Percentiles rank a stretch among this genome's conserved stretches.
These are phyloP conservation scores for Semnopithecus entellus DNA, from an alignment of 2,113 vertebrate species.

Conservation along the genomic window DNA sequence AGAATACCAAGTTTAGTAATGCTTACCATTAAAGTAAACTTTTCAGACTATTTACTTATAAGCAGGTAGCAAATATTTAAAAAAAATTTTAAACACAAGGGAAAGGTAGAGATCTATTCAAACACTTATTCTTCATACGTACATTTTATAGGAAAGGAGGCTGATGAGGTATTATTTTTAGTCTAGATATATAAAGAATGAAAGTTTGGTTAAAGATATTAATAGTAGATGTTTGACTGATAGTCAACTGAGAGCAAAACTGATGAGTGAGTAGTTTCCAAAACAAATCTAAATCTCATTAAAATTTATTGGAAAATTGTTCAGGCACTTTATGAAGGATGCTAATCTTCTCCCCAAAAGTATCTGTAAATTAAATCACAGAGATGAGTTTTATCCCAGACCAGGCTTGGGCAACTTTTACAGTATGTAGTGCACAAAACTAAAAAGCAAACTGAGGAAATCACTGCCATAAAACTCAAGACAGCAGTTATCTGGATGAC, in stretches of 20 bases:
- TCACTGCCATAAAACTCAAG: neutral
- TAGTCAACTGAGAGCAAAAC: conserved; percentile 4
- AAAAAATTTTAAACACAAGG: neutral
- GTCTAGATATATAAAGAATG: neutral
- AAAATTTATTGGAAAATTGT: neutral
- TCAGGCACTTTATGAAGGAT: neutral
- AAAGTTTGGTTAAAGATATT: neutral
- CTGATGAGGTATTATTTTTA: neutral
- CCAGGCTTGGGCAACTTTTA: neutral
- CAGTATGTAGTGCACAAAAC: neutral
- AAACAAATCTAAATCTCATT: neutral
- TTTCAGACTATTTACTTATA: neutral
- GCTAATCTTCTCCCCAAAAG: neutral
- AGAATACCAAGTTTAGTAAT: conserved; percentile 9
- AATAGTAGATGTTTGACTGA: neutral
- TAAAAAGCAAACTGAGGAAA: neutral
- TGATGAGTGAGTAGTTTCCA: neutral
- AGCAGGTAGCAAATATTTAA: neutral
- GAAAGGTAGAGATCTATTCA: neutral
- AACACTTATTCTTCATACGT: neutral
- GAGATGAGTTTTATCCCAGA: neutral
- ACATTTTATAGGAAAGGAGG: neutral
- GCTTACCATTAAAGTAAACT: neutral
- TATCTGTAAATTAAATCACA: neutral
- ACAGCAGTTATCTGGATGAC: neutral